Percentiles rank a stretch among this genome's conserved stretches.
Conservation (phyloP, 2,797 vertebrate genomes). For the Cuniculus paca region DNA sequence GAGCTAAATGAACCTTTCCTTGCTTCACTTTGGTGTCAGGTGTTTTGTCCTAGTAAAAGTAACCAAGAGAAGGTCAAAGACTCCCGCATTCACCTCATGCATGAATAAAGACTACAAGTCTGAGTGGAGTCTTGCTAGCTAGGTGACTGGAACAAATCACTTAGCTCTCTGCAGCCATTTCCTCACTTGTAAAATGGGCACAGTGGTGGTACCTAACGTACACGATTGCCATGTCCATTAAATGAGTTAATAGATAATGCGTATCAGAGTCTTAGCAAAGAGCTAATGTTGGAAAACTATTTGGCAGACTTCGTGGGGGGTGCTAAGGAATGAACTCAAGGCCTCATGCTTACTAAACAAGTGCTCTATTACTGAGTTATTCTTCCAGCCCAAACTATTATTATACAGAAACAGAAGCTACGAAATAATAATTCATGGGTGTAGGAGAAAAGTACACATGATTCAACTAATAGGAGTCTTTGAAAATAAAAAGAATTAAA, state of each 20-base stretch:
- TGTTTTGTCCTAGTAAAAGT: no score
- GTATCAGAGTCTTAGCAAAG: background rate
- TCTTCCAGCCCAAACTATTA: background rate
- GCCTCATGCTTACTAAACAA: background rate
- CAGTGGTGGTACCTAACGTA: background rate
- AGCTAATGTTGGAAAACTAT: background rate
- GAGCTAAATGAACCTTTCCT: no score
- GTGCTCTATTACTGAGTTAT: background rate
- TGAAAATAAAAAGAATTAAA: background rate
- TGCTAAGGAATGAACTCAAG: background rate
- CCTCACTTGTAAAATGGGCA: background rate
- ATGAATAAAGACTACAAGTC: background rate
- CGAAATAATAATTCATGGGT: background rate
- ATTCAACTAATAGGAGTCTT: background rate
- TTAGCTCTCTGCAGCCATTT: background rate
- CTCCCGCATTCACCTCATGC: background rate
- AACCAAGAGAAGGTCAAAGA: background rate
- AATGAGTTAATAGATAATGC: background rate
- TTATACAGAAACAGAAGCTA: background rate
- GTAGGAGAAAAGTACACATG: background rate
- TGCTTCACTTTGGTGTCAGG: no score
- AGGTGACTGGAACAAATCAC: background rate
- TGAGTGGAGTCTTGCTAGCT: background rate
- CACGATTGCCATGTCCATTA: background rate
- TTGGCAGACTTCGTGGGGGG: background rate